A percentile compares a stretch with the other conserved stretches of the same genome.
These are phyloP conservation scores for Zelostemma sp. DNA, from an alignment of 1,140 invertebrate species.

Conservation along the genomic window DNA sequence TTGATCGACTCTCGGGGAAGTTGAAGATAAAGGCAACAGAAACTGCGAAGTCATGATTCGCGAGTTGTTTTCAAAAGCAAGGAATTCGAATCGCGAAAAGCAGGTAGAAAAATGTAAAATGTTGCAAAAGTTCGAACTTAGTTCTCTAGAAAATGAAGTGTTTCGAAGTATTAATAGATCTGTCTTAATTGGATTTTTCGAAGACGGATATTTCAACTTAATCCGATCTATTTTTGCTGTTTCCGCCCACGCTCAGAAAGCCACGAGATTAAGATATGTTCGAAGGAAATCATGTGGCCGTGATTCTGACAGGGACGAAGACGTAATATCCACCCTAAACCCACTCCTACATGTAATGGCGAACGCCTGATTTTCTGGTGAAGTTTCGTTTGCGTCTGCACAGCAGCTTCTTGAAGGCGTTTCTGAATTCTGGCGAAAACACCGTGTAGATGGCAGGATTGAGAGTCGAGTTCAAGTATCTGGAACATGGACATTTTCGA, in stretches of 20 bases:
- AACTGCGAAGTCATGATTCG: too few species aligned
- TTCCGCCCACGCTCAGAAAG: neutral
- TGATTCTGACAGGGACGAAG: conserved; percentile 9
- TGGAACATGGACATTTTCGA: conserved; percentile 45
- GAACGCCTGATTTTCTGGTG: conserved; percentile 52
- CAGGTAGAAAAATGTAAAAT: too few species aligned
- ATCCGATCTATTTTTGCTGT: too few species aligned
- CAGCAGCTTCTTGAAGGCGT: conserved; percentile 87
- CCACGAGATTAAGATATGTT: neutral
- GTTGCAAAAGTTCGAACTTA: too few species aligned
- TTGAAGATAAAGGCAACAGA: too few species aligned
- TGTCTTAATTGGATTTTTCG: too few species aligned
- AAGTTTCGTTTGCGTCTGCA: conserved; percentile 56
- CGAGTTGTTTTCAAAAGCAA: too few species aligned
- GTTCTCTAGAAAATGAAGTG: too few species aligned
- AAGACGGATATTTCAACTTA: too few species aligned
- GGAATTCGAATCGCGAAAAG: too few species aligned
- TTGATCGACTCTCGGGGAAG: too few species aligned
- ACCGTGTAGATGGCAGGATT: conserved; percentile 93
- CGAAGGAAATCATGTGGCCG: neutral
- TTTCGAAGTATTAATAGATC: neutral
- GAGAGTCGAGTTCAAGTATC: conserved; percentile 90
- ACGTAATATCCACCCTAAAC: conserved; percentile 49
- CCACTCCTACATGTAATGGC: conserved; percentile 62
- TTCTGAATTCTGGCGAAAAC: conserved; percentile 89